Evolutionary conservation across 92 coral and sea anemone genomes (phyloP).

Genomic region (Palythoa grandis): DNA sequence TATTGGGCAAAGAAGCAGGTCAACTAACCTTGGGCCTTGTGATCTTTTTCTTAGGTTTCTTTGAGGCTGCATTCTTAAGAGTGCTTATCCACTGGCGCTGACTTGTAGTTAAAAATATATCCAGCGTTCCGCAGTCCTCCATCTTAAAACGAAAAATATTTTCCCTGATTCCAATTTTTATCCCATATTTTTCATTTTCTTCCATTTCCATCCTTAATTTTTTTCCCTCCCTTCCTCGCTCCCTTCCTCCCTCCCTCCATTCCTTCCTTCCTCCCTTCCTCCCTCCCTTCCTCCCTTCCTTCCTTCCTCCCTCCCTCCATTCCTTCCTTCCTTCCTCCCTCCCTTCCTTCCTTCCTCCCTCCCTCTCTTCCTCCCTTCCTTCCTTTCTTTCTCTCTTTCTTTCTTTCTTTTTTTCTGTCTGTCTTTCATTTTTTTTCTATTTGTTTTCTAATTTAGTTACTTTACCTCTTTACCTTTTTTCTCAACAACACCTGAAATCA

Average conservation of each 20-base stretch:
- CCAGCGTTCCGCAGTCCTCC: slow-evolving; percentile 89
- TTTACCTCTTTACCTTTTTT: neutral
- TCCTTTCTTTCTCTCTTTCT: neutral
- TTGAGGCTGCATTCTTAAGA: slow-evolving; percentile 87
- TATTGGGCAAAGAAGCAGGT: neutral
- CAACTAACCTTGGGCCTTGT: slow-evolving; percentile 77
- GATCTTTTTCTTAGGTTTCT: slow-evolving; percentile 84
- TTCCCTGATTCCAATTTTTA: neutral
- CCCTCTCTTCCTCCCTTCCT: no score
- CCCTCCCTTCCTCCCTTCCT: neutral
- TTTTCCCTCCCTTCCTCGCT: neutral
- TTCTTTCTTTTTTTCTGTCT: neutral
- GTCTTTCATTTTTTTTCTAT: neutral
- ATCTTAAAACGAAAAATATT: slow-evolving; percentile 49
- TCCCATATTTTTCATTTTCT: neutral
- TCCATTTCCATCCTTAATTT: neutral
- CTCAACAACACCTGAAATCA: neutral
- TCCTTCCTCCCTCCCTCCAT: neutral
- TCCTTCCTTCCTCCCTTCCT: neutral
- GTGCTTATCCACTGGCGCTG: slow-evolving; percentile 96
- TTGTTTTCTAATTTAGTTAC: neutral
- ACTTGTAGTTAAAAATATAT: slow-evolving; percentile 76
- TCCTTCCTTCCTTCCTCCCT: neutral
- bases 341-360: no score
- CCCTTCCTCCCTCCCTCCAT: neutral